Percentiles rank a stretch among this genome's conserved stretches.
These are phyloP conservation scores for Tachina grossa DNA, from an alignment of 2,888 invertebrate species.

Conservation along the genomic window DNA sequence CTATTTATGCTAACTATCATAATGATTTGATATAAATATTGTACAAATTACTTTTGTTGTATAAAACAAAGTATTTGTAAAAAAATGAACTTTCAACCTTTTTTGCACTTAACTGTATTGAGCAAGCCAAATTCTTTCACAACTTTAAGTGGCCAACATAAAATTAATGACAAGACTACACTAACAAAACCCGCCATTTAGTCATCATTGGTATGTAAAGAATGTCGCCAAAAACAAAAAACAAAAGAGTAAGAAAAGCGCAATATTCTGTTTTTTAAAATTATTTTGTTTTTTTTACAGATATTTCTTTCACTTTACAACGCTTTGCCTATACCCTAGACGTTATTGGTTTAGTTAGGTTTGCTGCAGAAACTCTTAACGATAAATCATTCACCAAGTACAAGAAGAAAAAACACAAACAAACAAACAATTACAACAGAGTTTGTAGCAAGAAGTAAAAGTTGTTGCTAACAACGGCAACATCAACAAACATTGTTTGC, in stretches of 20 bases:
- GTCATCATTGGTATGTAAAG: slow-evolving; percentile 63
- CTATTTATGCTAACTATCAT: no score
- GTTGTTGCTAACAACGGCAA: slow-evolving; percentile 26
- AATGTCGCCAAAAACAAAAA: slow-evolving; percentile 51
- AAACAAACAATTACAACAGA: slow-evolving; percentile 55
- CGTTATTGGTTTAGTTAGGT: slow-evolving; percentile 53
- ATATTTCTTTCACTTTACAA: slow-evolving; percentile 14
- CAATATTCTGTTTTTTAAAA: slow-evolving; percentile 2
- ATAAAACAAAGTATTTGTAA: no score
- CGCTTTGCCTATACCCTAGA: slow-evolving; percentile 44
- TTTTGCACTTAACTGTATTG: not conserved
- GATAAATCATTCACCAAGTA: slow-evolving; percentile 67
- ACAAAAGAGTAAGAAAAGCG: not conserved
- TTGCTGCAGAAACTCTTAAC: slow-evolving; percentile 50
- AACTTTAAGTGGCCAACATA: slow-evolving; percentile 11
- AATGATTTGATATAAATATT: no score
- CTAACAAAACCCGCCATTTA: slow-evolving; percentile 58
- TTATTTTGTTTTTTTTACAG: not conserved
- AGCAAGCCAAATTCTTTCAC: not conserved
- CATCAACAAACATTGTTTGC: slow-evolving; percentile 45
- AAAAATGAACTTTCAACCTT: not conserved
- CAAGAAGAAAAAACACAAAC: slow-evolving; percentile 11
- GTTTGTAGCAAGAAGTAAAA: slow-evolving; percentile 10
- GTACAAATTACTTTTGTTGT: no score
- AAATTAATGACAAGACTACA: slow-evolving; percentile 10